Base-by-base conservation (phyloP, 2,797 vertebrate species). In the Nyctalus aviator region DNA sequence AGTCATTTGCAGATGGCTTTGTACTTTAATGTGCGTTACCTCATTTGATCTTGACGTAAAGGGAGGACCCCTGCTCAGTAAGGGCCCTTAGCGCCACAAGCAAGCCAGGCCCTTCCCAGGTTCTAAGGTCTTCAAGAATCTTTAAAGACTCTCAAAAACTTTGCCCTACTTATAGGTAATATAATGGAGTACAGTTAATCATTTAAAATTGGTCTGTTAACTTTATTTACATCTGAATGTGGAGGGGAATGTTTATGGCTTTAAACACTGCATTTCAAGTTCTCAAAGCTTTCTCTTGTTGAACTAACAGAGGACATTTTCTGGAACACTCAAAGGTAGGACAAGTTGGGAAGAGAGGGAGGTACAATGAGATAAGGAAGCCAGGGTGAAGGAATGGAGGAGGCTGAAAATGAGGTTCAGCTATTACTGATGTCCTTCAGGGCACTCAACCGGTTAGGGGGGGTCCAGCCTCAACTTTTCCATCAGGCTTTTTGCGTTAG, bases 121-220 rank as follows among this genome's bases (percentile, higher is more conserved):
- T 69, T 78, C 91, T 75, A 59, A 75, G 59, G n/a, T 87, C 84
- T 90, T 84, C n/a, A 83, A 82, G 55, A 68, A 23, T 44, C 35
- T 69, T 73, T 82, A 66, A 69, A 93, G 37, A 64, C 62, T 10
- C 23, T 44, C 48, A 86, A 88, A 89, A 76, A 77, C 41, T 14
- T 35, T 57, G 64, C 59, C 20, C 41, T 30, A 41, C n/a, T 69
- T 72, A 62, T 82, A 75, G 59, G 27, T 46, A 53, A 48, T 46
- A 35, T 27, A 66, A 72, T 53, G 15, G 53, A 57, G 6, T n/a
- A 44, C 6, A 85, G 90, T 18, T 84, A 93, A 68, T 41, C 66
- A 66, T 27, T 55, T 78, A 90, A 69, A 94, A 69, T 27, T 64
- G 73, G 32, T 23, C 50, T 18, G 4, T 55, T 88, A 72, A 73